Evolutionary conservation across 2,797 vertebrate species (phyloP).

Genomic region (Enteromius fasciolatus): DNA sequence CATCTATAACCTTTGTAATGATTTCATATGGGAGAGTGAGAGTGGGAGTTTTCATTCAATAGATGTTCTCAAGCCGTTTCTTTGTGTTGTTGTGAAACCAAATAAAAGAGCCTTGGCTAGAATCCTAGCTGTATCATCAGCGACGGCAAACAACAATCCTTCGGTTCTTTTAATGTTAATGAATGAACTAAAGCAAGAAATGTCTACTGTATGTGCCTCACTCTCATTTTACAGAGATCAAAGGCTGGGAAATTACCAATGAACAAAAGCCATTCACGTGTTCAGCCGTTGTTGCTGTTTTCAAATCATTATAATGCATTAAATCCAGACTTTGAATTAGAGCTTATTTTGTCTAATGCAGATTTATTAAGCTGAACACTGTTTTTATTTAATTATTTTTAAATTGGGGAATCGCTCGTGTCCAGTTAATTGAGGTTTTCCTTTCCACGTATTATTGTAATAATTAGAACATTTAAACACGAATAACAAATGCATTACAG

Average conservation of each 20-base stretch:
- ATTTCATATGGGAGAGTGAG: constrained; percentile 34
- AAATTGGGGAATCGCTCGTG: neutral
- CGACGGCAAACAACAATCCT: constrained; percentile 37
- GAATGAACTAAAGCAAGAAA: constrained; percentile 40
- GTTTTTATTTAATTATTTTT: neutral
- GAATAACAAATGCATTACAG: too few species aligned
- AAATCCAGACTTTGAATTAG: neutral
- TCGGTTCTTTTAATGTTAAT: constrained; percentile 47
- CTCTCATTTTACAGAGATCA: constrained; percentile 45
- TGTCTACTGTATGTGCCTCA: constrained; percentile 13
- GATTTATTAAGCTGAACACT: constrained; percentile 3
- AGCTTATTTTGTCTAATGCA: constrained; percentile 15
- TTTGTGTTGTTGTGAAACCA: constrained; percentile 12
- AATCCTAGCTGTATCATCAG: constrained; percentile 40
- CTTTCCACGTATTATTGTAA: neutral
- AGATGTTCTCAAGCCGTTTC: constrained; percentile 30
- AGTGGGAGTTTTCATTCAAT: constrained; percentile 28
- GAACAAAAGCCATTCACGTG: constrained; percentile 18
- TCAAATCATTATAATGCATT: constrained; percentile 35
- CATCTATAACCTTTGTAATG: constrained; percentile 28
- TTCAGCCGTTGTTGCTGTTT: constrained; percentile 16
- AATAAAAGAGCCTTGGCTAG: constrained; percentile 40
- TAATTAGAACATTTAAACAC: neutral
- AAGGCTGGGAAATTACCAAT: constrained; percentile 37
- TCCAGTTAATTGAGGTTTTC: neutral